Evolutionary conservation across 2,113 vertebrate genomes (phyloP).

Genomic region (Turdus rufiventris): DNA sequence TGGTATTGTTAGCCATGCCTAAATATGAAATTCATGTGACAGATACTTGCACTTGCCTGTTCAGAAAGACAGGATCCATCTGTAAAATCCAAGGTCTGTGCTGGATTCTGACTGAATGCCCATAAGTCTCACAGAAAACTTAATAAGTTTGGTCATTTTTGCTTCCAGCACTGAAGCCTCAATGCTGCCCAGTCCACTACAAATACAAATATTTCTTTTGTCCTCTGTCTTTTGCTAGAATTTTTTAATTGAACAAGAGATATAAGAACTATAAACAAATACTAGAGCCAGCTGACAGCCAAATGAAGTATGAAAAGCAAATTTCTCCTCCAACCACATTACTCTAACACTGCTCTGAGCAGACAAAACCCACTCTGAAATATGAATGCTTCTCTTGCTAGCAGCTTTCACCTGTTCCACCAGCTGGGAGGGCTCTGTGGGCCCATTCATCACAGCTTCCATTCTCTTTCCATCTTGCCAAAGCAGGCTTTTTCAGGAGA

Average conservation of each 20-base stretch:
- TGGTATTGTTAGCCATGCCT: neutral
- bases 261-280: neutral
- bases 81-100: neutral
- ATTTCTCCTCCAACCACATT: neutral
- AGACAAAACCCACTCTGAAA: neutral
- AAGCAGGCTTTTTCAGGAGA: neutral
- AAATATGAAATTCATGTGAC: neutral
- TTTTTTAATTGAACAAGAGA: neutral
- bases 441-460: conserved; percentile 16
- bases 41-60: neutral
- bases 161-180: neutral
- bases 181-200: neutral
- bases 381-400: neutral
- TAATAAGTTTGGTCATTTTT: neutral
- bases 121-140: neutral
- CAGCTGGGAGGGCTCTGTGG: conserved; percentile 45
- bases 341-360: neutral
- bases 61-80: neutral
- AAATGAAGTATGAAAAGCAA: neutral
- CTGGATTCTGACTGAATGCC: neutral
- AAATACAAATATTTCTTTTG: neutral
- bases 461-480: neutral
- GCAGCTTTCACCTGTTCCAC: conserved; percentile 43
- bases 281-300: neutral
- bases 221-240: neutral